Evolutionary conservation across 2,113 vertebrate species (phyloP).

Genomic region (Stigmatopora argus): DNA sequence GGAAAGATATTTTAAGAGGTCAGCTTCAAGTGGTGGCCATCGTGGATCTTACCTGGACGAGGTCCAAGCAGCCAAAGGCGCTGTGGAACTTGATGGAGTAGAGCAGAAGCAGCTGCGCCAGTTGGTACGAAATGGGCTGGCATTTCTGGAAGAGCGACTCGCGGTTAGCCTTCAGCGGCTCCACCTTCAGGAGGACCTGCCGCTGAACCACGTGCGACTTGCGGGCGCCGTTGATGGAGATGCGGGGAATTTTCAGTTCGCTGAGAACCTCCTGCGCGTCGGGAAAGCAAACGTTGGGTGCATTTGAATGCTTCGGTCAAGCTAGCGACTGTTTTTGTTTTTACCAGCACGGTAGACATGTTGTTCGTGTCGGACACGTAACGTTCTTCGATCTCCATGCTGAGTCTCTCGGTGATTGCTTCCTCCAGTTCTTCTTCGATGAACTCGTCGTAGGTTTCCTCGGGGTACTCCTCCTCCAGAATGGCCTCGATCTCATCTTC

Average conservation of each 20-base stretch:
- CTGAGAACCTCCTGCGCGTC: slow-evolving; percentile 76
- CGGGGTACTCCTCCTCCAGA: slow-evolving; percentile 79
- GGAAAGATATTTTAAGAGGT: neutral
- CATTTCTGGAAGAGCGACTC: slow-evolving; percentile 85
- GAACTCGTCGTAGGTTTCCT: slow-evolving; percentile 67
- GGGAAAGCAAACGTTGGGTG: slow-evolving; percentile 3
- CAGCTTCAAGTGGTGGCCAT: too few relatives aligned
- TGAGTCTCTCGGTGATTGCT: slow-evolving; percentile 71
- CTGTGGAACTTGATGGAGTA: slow-evolving; percentile 81
- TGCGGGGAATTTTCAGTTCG: slow-evolving; percentile 69
- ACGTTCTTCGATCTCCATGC: slow-evolving; percentile 74
- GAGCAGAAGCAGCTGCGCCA: slow-evolving; percentile 77
- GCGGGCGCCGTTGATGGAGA: slow-evolving; percentile 65
- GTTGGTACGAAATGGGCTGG: slow-evolving; percentile 67
- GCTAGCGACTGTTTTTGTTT: neutral
- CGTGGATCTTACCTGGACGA: slow-evolving; percentile 75
- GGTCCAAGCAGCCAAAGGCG: slow-evolving; percentile 84
- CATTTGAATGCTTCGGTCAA: too few relatives aligned
- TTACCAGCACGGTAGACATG: slow-evolving; percentile 70
- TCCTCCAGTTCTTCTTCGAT: slow-evolving; percentile 71
- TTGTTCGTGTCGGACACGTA: slow-evolving; percentile 71
- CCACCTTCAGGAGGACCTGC: slow-evolving; percentile 70
- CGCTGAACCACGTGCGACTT: slow-evolving; percentile 67
- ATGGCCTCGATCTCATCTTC: slow-evolving; percentile 73
- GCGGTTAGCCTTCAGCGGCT: slow-evolving; percentile 77